phyloP scores from a whole-genome alignment of 2,888 invertebrate species.

The Plagodis dolabraria region DNA sequence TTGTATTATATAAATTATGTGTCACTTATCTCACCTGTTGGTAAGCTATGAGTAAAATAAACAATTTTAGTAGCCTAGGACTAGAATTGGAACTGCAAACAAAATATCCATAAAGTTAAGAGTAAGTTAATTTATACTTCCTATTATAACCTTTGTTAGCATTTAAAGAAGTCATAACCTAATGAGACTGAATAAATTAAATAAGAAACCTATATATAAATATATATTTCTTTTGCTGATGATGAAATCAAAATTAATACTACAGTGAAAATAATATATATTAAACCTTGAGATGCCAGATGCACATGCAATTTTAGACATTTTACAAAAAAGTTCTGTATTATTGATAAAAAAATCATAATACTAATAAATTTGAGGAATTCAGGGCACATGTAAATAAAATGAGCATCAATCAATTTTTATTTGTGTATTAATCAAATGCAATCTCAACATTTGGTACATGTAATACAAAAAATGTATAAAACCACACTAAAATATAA shows the following conservation, averaged over 20 bases:
- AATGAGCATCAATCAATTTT: slow-evolving; percentile 55
- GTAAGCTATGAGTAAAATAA: too few species aligned
- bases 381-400: slow-evolving; percentile 43
- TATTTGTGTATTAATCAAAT: slow-evolving; percentile 77
- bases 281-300: not conserved
- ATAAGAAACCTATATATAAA: slow-evolving; percentile 8
- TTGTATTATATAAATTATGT: not conserved
- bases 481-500: slow-evolving; percentile 71
- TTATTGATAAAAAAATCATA: not conserved
- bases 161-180: slow-evolving; percentile 6
- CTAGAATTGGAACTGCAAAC: too few species aligned
- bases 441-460: slow-evolving; percentile 83
- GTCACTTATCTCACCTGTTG: not conserved
- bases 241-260: not conserved
- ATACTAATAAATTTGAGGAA: slow-evolving; percentile 8
- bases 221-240: not conserved
- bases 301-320: not conserved
- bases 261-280: not conserved
- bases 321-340: not conserved
- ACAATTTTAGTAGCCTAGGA: too few species aligned
- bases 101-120: too few species aligned
- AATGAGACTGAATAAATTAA: slow-evolving; percentile 56
- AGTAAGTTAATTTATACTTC: too few species aligned
- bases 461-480: slow-evolving; percentile 80
- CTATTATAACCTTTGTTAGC: not conserved